Conservation (phyloP, 92 coral and sea anemone genomes). For the Actinostola sp. region DNA sequence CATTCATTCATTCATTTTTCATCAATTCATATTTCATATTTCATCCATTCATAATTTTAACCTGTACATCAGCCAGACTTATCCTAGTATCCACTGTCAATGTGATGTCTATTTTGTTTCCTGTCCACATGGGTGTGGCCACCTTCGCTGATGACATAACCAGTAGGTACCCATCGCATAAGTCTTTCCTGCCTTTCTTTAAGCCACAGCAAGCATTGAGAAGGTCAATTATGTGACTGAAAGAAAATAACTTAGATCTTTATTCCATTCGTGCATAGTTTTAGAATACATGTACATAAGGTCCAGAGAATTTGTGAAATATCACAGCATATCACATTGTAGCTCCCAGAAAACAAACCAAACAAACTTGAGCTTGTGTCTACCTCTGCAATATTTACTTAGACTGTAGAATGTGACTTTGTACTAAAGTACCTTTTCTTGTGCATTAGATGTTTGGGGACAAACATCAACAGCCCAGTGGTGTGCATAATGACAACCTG, state of each 20-base stretch:
- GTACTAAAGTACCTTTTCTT: constrained; percentile 56
- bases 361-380: too few species aligned
- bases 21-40: too few species aligned
- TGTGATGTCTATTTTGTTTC: constrained; percentile 66
- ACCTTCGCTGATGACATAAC: constrained; percentile 60
- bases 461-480: constrained; percentile 87
- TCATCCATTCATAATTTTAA: background rate
- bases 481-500: constrained; percentile 85
- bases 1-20: too few species aligned
- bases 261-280: too few species aligned
- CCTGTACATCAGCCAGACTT: constrained; percentile 92
- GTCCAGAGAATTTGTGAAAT: too few species aligned
- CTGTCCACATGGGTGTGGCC: constrained; percentile 77
- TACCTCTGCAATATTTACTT: too few species aligned
- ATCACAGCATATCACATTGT: too few species aligned
- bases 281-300: background rate
- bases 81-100: constrained; percentile 88
- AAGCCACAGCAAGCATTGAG: constrained; percentile 92
- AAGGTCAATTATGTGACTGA: constrained; percentile 78
- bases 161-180: constrained; percentile 22
- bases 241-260: too few species aligned
- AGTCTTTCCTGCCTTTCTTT: constrained; percentile 55
- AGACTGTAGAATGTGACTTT: too few species aligned
- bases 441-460: constrained; percentile 58
- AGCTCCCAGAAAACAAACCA: too few species aligned